Base-by-base conservation (phyloP, 2,113 vertebrate genomes). In the Antennarius striatus region DNA sequence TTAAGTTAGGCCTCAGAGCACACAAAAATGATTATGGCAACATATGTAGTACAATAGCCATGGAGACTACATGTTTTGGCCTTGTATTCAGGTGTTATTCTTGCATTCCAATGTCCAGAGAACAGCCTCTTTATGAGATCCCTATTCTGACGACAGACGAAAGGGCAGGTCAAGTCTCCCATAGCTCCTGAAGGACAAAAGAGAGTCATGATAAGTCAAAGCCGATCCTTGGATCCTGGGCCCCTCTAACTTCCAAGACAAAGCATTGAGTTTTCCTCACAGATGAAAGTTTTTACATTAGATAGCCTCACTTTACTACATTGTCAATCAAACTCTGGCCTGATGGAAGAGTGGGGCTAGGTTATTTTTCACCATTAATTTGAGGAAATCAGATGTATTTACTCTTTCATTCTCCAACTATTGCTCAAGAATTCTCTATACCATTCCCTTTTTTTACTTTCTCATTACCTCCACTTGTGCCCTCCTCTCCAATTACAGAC, bases 351-450 rank as follows among this genome's bases (percentile, higher is more conserved):
- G 59, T 15, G 1, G 40, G 66, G 17, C 74, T 51, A 22, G 56
- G 58, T 86, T 85, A 81, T 90, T 93, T 89, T 89, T 84, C 63
- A 77, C 82, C 42, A 43, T 86, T 90, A 84, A 90, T 91, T 92
- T 88, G 75, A 90, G 84, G 82, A 88, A 90, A 91, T 91, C 90
- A 90, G 86, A 90, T 82, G 76, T 82, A 83, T 84, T 91, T 86
- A 84, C 79, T 79, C 55, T 85, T 86, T 82, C 72, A 77, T 77
- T 89, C 79, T 76, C 67, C 77, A 71, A 78, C 72, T 83, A 71
- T 83, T 82, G 56, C 78, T 83, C 73, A 73, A 86, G 83, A 75
- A 86, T 83, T 81, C 75, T 84, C 79, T 72, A 72, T 53, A 66
- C 63, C 67, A 62, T 78, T 83, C 65, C 28, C 66, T 39, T 71